These are phyloP conservation scores for Neodontobutis hainanensis DNA, from an alignment of 2,113 vertebrate genomes.

Conservation along the genomic window DNA sequence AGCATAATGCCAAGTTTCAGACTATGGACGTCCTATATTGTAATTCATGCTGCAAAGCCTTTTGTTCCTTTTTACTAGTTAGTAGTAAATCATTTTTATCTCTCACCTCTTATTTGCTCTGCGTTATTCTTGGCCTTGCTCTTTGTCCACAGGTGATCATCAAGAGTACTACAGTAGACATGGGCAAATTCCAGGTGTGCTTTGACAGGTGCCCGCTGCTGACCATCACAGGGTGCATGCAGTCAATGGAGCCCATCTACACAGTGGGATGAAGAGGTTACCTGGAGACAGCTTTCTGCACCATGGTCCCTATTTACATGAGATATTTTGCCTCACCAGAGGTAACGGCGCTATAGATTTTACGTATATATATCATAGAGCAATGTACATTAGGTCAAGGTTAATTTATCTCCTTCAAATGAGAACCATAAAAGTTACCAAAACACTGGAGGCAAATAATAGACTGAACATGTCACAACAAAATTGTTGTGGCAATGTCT, in stretches of 20 bases:
- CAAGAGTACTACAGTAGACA: slow-evolving; percentile 96
- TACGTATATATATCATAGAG: too few relatives aligned
- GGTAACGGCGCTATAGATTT: background rate
- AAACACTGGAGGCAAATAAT: too few relatives aligned
- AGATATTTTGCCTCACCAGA: slow-evolving; percentile 73
- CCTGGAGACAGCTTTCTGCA: too few relatives aligned
- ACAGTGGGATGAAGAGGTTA: too few relatives aligned
- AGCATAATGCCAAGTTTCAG: slow-evolving; percentile 32
- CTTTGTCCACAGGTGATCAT: slow-evolving; percentile 86
- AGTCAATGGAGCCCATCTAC: slow-evolving; percentile 98
- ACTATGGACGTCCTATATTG: slow-evolving; percentile 21
- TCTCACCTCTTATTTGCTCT: slow-evolving; percentile 16
- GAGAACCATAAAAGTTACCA: too few relatives aligned
- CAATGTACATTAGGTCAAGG: too few relatives aligned
- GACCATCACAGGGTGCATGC: slow-evolving; percentile 94
- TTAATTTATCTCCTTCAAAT: too few relatives aligned
- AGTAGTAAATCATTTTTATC: slow-evolving; percentile 5
- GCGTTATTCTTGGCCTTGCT: slow-evolving; percentile 4
- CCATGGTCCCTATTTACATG: slow-evolving; percentile 77
- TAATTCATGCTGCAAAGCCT: slow-evolving; percentile 6
- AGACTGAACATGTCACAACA: too few relatives aligned
- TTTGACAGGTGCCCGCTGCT: slow-evolving; percentile 96
- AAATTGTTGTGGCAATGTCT: too few relatives aligned
- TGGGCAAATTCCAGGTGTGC: slow-evolving; percentile 98
- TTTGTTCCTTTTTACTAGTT: slow-evolving; percentile 16